phyloP scores from a whole-genome alignment of 2,113 vertebrate species.

The Chloropsis hardwickii region DNA sequence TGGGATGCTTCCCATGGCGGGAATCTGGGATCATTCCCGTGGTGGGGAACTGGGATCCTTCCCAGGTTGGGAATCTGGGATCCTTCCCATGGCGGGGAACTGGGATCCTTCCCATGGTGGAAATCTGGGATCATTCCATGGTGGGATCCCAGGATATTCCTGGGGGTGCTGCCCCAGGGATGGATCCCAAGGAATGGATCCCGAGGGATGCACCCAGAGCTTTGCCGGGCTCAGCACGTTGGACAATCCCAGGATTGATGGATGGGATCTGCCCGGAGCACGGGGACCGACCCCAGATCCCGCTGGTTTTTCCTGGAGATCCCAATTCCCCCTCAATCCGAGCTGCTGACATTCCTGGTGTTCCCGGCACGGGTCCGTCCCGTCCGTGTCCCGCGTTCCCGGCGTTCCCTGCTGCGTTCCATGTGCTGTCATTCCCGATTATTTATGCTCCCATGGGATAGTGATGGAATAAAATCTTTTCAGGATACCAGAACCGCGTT shows the following conservation, averaged over 20 bases:
- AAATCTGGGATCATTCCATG: neutral
- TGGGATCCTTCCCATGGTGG: accelerated
- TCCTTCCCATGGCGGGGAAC: accelerated
- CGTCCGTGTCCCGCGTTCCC: neutral
- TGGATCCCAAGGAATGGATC: neutral
- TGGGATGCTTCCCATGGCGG: too few relatives aligned
- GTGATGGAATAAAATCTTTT: slow-evolving; percentile 75
- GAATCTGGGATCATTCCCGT: neutral
- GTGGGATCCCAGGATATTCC: neutral
- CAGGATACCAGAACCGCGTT: neutral
- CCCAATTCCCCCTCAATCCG: neutral
- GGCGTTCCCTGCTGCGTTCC: neutral
- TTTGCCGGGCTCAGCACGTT: accelerated
- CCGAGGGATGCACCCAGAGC: neutral
- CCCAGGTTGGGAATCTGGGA: accelerated
- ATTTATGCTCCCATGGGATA: slow-evolving; percentile 74
- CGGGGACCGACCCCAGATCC: neutral
- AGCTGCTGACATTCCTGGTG: neutral
- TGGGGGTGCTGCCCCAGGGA: neutral
- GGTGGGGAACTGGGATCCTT: too few relatives aligned
- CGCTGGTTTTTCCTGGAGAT: neutral
- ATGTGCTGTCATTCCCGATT: slow-evolving; percentile 52
- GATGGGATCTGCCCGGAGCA: neutral
- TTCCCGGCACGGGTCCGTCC: neutral
- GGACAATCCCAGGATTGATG: neutral